phyloP scores from a whole-genome alignment of 2,888 invertebrate genomes.

The Coleophora flavipennella region DNA sequence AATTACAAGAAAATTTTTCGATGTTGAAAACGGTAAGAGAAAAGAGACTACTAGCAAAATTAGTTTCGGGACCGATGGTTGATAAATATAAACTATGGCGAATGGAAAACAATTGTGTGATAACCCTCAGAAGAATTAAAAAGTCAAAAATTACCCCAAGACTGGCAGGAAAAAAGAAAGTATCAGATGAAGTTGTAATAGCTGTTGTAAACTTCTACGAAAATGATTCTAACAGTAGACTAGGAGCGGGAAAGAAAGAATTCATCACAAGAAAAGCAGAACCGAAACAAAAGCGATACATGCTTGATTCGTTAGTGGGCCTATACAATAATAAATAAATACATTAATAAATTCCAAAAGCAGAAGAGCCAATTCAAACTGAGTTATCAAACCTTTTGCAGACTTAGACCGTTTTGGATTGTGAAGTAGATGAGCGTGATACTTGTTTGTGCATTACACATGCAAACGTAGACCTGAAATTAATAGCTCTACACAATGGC shows the following conservation, averaged over 20 bases:
- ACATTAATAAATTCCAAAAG: too few relatives aligned
- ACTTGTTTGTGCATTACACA: slow-evolving; percentile 13
- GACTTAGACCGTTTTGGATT: slow-evolving; percentile 9
- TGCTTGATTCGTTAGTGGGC: not conserved
- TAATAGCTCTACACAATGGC: slow-evolving; percentile 14
- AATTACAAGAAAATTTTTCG: slow-evolving; percentile 14
- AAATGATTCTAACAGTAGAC: not conserved
- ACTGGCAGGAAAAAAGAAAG: not conserved
- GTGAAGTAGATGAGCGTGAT: slow-evolving; percentile 7
- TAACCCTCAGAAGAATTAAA: too few relatives aligned
- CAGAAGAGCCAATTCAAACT: slow-evolving; percentile 1
- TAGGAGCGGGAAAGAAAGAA: slow-evolving; percentile 5
- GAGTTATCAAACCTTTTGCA: slow-evolving; percentile 6
- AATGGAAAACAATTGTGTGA: slow-evolving; percentile 9
- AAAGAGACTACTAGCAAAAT: slow-evolving; percentile 9
- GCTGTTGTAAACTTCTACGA: not conserved
- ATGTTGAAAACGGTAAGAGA: slow-evolving; percentile 10
- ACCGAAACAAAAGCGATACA: not conserved
- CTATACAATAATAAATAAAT: not conserved
- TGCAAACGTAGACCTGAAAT: slow-evolving; percentile 9
- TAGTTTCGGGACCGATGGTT: slow-evolving; percentile 11
- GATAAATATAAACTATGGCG: slow-evolving; percentile 12
- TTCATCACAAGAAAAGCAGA: slow-evolving; percentile 2
- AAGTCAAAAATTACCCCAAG: too few relatives aligned
- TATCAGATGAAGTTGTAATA: not conserved